phyloP scores from a whole-genome alignment of 1,140 invertebrate species.

The Maconellicoccus hirsutus region DNA sequence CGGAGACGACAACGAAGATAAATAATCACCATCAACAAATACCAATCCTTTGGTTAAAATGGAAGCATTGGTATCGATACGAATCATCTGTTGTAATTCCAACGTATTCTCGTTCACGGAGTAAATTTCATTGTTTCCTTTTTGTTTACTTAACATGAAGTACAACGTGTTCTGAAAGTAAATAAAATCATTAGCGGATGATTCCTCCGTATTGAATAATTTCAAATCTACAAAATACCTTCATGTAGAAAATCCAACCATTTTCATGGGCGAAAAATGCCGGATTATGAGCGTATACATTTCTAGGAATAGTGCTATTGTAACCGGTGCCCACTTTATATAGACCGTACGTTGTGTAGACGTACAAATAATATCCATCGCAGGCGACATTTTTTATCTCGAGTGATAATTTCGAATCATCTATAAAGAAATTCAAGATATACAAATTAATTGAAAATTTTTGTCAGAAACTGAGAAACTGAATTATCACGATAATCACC shows the following conservation, averaged over 20 bases:
- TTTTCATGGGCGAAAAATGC: neutral
- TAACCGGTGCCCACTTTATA: slow-evolving; percentile 88
- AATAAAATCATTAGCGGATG: neutral
- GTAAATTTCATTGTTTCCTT: neutral
- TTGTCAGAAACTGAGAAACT: neutral
- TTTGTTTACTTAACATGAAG: neutral
- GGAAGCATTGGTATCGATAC: neutral
- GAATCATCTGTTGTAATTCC: neutral
- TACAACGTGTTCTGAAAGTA: neutral
- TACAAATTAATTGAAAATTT: slow-evolving; percentile 36
- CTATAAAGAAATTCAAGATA: neutral
- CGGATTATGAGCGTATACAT: slow-evolving; percentile 49
- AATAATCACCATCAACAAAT: neutral
- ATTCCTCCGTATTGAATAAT: no score
- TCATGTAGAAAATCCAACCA: neutral
- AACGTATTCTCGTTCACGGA: neutral
- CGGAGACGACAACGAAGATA: neutral
- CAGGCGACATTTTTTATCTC: slow-evolving; percentile 51
- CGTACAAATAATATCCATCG: slow-evolving; percentile 79
- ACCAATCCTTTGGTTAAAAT: neutral
- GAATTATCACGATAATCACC: slow-evolving; percentile 22
- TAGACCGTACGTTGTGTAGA: slow-evolving; percentile 64
- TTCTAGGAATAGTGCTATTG: slow-evolving; percentile 75
- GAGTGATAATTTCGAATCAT: neutral
- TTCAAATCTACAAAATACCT: neutral